phyloP scores from a whole-genome alignment of 2,888 invertebrate genomes.

The Formica aserva region DNA sequence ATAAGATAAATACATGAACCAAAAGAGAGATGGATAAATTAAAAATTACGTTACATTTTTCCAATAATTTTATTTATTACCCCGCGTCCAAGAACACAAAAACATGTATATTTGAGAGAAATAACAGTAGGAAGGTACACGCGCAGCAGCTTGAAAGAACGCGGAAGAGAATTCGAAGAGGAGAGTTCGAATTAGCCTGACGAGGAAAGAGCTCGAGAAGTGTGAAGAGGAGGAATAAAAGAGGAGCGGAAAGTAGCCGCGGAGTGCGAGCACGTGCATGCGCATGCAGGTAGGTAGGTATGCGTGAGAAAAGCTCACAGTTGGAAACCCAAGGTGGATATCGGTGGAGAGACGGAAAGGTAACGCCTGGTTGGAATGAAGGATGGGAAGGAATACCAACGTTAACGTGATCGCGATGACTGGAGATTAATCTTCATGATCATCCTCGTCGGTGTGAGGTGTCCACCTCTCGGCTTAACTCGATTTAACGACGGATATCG shows the following conservation, averaged over 20 bases:
- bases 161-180: conserved; percentile 69
- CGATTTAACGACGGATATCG: conserved; percentile 55
- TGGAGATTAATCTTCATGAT: conserved; percentile 72
- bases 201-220: conserved; percentile 38
- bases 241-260: conserved; percentile 24
- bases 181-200: conserved; percentile 39
- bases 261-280: conserved; percentile 52
- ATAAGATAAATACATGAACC: not conserved
- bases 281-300: conserved; percentile 49
- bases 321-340: conserved; percentile 35
- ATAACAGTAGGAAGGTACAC: conserved; percentile 1
- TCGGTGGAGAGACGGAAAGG: conserved; percentile 15
- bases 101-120: not conserved
- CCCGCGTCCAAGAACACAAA: not conserved
- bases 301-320: conserved; percentile 59
- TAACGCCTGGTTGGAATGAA: conserved; percentile 62
- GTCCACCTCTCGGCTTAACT: conserved; percentile 51
- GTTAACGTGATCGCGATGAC: conserved; percentile 60
- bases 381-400: conserved; percentile 61
- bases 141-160: conserved; percentile 69
- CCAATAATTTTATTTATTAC: not conserved
- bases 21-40: not conserved
- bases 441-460: conserved; percentile 62
- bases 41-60: not conserved
- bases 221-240: conserved; percentile 38